A percentile compares a stretch with the other conserved stretches of the same genome.
These are phyloP conservation scores for Drosophila nebulosa DNA, from an alignment of 1,140 invertebrate genomes.

Conservation along the genomic window DNA sequence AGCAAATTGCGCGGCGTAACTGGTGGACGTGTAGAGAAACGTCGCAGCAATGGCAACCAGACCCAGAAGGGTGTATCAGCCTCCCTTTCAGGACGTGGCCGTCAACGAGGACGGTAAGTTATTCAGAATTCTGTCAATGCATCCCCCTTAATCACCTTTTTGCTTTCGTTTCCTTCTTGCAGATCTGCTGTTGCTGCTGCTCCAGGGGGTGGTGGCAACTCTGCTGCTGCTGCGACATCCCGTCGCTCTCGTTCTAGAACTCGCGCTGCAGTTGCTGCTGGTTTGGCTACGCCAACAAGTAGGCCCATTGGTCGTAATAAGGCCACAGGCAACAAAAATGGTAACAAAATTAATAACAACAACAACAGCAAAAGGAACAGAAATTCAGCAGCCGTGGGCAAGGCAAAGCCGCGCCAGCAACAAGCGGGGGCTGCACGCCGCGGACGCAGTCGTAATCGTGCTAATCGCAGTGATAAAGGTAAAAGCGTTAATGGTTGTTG, in stretches of 20 bases:
- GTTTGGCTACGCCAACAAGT: constrained; percentile 26
- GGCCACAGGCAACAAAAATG: constrained; percentile 47
- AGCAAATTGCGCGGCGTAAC: constrained; percentile 61
- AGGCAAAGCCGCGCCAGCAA: constrained; percentile 22
- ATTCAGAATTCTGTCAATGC: not conserved
- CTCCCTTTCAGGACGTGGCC: constrained; percentile 40
- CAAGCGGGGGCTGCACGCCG: constrained; percentile 47
- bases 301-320: constrained; percentile 25
- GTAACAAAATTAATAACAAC: constrained; percentile 45
- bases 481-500: constrained; percentile 64
- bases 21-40: constrained; percentile 67
- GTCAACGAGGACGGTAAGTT: constrained; percentile 60
- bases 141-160: not conserved
- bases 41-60: constrained; percentile 42
- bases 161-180: constrained; percentile 48
- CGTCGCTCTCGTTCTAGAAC: constrained; percentile 54
- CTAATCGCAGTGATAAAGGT: constrained; percentile 63
- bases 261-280: constrained; percentile 44
- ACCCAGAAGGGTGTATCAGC: constrained; percentile 39
- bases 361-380: constrained; percentile 31
- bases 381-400: not conserved
- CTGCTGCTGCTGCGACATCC: constrained; percentile 18
- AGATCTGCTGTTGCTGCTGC: constrained; percentile 48
- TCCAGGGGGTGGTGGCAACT: constrained; percentile 7
- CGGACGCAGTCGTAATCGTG: constrained; percentile 73